Evolutionary conservation across 2,888 invertebrate species (phyloP), one percentile per base, ranked within the genome.

Genomic region (Spatulosminthurus flaviceps): DNA sequence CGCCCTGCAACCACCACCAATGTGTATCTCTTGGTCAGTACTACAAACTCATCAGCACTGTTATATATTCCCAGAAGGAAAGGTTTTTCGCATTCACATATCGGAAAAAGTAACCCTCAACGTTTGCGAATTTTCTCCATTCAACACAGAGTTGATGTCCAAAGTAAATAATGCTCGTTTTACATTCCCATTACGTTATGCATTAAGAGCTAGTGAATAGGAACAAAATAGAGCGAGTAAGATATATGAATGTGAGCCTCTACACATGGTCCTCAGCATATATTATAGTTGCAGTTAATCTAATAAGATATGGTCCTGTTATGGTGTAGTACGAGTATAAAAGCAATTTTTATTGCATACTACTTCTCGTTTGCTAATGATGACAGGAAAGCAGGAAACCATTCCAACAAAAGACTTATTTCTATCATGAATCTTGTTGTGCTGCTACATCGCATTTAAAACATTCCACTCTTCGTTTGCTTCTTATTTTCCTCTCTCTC

Each of bases 321-420:
- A 7, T 61, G n/a, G n/a, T 41, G 16, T 19, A n/a, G n/a, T 41
- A 41, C 7, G n/a, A n/a, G 71, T 71, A 41, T 9, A 7, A 16
- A 16, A n/a, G 51, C 51, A 51, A 61, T 74, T 74, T 74, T 74
- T 74, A 74, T 74, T 74, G 64, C 64, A 61, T 34, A 21, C 34
- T 74, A 51, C 64, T 74, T 75, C 41, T 75, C 64, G 28, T 64
- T 64, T 75, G 75, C 75, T 75, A 75, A 75, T 75, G 75, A 75
- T 75, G 75, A 75, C 75, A 75, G 64, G 61, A 75, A 41, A 75
- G 64, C 75, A 75, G 64, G 61, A 75, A 41, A 75, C 75, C 75
- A 75, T 75, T 75, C 34, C 66, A 64, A 34, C 64, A 22, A 22
- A 66, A 75, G 75, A 75, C 75, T 75, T 75, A 75, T 75, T 61